Evolutionary conservation across 2,113 vertebrate genomes (phyloP).

Genomic region (Dissostichus mawsoni): DNA sequence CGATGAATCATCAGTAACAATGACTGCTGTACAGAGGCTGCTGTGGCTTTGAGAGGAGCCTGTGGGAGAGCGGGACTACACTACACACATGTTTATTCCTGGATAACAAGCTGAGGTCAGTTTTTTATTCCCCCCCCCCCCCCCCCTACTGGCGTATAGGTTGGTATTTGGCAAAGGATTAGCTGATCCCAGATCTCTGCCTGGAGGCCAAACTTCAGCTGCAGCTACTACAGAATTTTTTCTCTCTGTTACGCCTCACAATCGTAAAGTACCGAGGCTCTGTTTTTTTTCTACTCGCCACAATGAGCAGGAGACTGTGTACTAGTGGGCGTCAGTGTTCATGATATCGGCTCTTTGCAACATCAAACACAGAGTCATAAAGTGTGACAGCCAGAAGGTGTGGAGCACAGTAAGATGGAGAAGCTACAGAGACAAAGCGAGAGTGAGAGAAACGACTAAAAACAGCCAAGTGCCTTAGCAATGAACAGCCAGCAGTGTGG

Average conservation of each 20-base stretch:
- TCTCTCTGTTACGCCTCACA: conserved; percentile 43
- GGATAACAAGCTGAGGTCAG: conserved; percentile 73
- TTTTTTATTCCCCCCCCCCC: conserved; percentile 63
- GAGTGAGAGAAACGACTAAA: conserved; percentile 78
- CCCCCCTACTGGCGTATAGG: conserved; percentile 59
- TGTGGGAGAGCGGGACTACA: conserved; percentile 68
- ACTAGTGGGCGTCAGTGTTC: conserved; percentile 52
- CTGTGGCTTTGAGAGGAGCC: conserved; percentile 62
- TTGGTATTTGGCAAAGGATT: conserved; percentile 69
- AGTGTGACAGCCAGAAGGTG: conserved; percentile 39
- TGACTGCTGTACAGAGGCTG: conserved; percentile 74
- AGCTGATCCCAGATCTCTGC: conserved; percentile 68
- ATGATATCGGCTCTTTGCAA: conserved; percentile 56
- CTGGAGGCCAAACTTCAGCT: conserved; percentile 70
- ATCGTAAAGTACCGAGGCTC: conserved; percentile 45
- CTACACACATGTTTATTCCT: conserved; percentile 75
- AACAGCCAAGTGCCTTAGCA: conserved; percentile 96
- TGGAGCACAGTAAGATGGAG: conserved; percentile 40
- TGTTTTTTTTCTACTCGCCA: conserved; percentile 41
- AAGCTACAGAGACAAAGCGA: conserved; percentile 65
- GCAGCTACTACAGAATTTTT: conserved; percentile 51
- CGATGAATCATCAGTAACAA: conserved; percentile 76
- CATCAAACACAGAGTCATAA: conserved; percentile 65
- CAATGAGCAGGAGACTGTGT: conserved; percentile 44
- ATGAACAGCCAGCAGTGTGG: conserved; percentile 95